phyloP scores from a whole-genome alignment of 1,140 invertebrate genomes.

The Dryas iulia region DNA sequence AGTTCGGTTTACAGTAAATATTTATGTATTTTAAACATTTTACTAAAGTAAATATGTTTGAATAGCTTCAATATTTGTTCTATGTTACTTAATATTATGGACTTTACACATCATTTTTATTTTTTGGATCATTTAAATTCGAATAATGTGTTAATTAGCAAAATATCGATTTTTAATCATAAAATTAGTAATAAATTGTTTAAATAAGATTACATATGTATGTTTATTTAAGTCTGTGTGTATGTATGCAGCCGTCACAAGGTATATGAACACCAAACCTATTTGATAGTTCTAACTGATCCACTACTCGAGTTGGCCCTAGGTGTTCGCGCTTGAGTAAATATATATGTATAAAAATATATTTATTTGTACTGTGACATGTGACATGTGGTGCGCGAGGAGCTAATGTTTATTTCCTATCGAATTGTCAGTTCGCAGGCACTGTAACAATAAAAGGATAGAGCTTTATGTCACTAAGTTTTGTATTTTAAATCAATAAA shows the following conservation, averaged over 20 bases:
- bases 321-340: slow-evolving; percentile 73
- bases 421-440: slow-evolving; percentile 79
- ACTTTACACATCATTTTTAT: too few species aligned
- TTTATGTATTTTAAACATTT: not conserved
- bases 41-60: not conserved
- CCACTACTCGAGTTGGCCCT: slow-evolving; percentile 64
- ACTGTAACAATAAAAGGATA: slow-evolving; percentile 80
- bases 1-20: not conserved
- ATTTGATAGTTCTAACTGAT: slow-evolving; percentile 57
- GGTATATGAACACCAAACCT: slow-evolving; percentile 59
- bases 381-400: slow-evolving; percentile 53
- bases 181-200: not conserved
- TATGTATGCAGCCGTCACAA: not conserved
- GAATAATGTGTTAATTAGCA: too few species aligned
- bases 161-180: too few species aligned
- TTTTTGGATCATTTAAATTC: too few species aligned
- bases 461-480: slow-evolving; percentile 80
- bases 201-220: not conserved
- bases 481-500: slow-evolving; percentile 81
- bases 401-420: slow-evolving; percentile 79
- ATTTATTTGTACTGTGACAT: slow-evolving; percentile 77
- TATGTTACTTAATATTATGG: too few species aligned
- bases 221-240: not conserved
- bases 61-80: not conserved
- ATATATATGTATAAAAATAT: slow-evolving; percentile 51